Conservation (phyloP, 1,140 invertebrate species). For the Atta colombica region DNA sequence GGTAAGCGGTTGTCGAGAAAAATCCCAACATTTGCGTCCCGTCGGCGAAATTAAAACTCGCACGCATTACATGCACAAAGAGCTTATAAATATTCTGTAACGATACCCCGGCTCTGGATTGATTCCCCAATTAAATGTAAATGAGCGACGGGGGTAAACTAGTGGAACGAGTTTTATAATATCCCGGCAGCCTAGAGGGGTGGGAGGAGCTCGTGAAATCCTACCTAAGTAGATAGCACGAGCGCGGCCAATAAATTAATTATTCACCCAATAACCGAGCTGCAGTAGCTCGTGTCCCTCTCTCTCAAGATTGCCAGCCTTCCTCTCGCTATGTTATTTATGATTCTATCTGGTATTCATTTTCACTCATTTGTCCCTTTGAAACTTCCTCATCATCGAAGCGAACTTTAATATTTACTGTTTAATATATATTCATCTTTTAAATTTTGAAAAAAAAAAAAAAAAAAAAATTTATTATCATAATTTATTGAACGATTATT, state of each 20-base stretch:
- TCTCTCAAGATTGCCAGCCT: constrained; percentile 33
- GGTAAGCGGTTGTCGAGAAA: constrained; percentile 51
- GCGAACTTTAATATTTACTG: constrained; percentile 5
- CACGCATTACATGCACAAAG: constrained; percentile 56
- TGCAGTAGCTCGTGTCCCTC: constrained; percentile 19
- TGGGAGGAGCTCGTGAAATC: constrained; percentile 49
- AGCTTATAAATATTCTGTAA: constrained; percentile 78
- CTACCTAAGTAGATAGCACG: constrained; percentile 61
- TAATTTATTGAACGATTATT: neutral
- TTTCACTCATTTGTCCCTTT: constrained; percentile 80
- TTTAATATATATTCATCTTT: neutral
- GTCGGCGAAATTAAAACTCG: constrained; percentile 69
- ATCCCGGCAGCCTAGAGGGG: constrained; percentile 44
- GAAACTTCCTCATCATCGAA: constrained; percentile 49
- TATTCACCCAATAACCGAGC: constrained; percentile 59
- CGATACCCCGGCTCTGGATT: constrained; percentile 72
- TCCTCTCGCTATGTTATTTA: constrained; percentile 75
- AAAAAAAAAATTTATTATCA: neutral
- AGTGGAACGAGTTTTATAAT: constrained; percentile 71
- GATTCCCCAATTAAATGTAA: constrained; percentile 78
- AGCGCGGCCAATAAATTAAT: constrained; percentile 75
- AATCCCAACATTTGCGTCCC: constrained; percentile 43
- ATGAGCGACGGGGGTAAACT: constrained; percentile 66
- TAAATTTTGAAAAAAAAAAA: neutral
- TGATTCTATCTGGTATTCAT: constrained; percentile 79